Evolutionary conservation across 2,113 vertebrate species (phyloP).

Genomic region (Crotalus horridus): DNA sequence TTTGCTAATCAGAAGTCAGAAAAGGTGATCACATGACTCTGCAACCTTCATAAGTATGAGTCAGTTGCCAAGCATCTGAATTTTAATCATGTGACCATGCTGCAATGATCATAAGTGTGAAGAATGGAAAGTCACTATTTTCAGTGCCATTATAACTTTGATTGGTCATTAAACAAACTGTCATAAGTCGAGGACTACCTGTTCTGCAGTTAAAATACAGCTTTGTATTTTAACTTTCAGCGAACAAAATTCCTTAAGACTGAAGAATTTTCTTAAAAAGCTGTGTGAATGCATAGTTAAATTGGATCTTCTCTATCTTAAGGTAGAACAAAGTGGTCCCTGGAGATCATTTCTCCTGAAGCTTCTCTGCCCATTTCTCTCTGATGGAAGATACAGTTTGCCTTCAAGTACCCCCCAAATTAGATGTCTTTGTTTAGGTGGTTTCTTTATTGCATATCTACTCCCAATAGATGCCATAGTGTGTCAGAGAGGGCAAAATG

Average conservation of each 20-base stretch:
- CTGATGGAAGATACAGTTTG: not conserved
- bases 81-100: too few relatives aligned
- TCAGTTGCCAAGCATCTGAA: too few relatives aligned
- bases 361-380: not conserved
- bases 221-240: not conserved
- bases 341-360: not conserved
- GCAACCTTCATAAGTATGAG: too few relatives aligned
- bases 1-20: too few relatives aligned
- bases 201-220: not conserved
- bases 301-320: not conserved
- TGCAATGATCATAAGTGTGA: too few relatives aligned
- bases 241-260: not conserved
- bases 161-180: not conserved
- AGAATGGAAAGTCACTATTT: not conserved
- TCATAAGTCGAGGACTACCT: too few relatives aligned
- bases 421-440: not conserved
- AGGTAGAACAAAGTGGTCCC: not conserved
- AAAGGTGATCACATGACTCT: too few relatives aligned
- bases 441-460: not conserved
- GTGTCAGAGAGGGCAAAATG: not conserved
- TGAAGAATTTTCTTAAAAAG: not conserved
- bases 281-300: not conserved
- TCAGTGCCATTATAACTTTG: too few relatives aligned
- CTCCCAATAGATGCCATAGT: not conserved
- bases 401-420: not conserved